phyloP scores from a whole-genome alignment of 2,113 vertebrate genomes.

The Leucoraja erinaceus region DNA sequence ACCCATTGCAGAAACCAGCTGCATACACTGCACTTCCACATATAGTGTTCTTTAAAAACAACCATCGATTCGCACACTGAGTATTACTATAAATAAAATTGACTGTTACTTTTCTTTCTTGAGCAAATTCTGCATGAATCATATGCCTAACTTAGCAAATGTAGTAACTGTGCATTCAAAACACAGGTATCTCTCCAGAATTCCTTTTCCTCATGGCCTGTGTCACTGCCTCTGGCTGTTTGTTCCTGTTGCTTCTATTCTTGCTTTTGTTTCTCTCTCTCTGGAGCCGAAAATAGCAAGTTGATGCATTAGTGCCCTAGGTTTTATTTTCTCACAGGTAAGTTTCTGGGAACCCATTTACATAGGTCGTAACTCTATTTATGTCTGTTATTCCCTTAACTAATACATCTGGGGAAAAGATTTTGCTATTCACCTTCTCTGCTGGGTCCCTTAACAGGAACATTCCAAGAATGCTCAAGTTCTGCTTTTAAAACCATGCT shows the following conservation, averaged over 20 bases:
- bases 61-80: neutral
- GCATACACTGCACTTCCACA: neutral
- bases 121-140: neutral
- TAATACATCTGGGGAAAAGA: neutral
- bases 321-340: constrained; percentile 8
- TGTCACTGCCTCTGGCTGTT: neutral
- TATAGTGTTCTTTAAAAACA: neutral
- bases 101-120: neutral
- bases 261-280: constrained; percentile 19
- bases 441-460: neutral
- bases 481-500: neutral
- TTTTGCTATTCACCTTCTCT: neutral
- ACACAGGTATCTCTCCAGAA: neutral
- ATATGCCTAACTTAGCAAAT: neutral
- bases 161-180: neutral
- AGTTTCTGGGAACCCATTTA: neutral
- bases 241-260: neutral
- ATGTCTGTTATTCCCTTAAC: neutral
- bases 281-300: neutral
- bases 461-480: neutral
- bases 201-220: neutral
- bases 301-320: constrained; percentile 20
- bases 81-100: neutral
- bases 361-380: neutral
- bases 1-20: neutral